Evolutionary conservation across 92 coral and sea anemone genomes (phyloP).

Genomic region (Siderastrea siderea): DNA sequence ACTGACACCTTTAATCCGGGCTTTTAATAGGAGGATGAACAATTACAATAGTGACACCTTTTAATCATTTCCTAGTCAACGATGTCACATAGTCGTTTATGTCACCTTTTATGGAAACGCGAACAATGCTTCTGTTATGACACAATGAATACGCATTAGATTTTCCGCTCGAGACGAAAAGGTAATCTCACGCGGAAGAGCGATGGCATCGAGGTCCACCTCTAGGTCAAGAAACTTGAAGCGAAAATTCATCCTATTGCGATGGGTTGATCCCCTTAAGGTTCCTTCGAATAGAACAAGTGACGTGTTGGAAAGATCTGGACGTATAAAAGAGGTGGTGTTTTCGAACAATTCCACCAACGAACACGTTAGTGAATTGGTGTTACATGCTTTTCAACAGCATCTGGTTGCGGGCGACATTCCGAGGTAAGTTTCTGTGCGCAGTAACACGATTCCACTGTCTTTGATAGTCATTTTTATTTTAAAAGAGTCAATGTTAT

Average conservation of each 20-base stretch:
- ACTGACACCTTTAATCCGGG: no score
- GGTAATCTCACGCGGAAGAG: neutral
- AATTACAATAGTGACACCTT: no score
- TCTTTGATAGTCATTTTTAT: neutral
- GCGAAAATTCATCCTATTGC: neutral
- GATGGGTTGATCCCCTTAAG: neutral
- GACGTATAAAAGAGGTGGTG: neutral
- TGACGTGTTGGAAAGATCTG: neutral
- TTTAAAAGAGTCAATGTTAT: neutral
- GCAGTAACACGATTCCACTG: neutral
- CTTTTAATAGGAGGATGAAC: no score
- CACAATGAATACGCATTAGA: neutral
- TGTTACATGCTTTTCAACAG: neutral
- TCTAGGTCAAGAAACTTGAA: neutral
- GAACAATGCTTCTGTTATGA: no score
- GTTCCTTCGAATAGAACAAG: neutral
- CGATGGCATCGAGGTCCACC: neutral
- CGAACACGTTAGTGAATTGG: neutral
- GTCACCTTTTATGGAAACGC: no score
- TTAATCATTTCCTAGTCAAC: no score
- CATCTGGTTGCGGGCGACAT: neutral
- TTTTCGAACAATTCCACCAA: neutral
- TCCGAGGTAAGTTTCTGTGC: neutral
- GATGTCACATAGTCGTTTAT: no score
- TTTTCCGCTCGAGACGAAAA: no score